phyloP scores from a whole-genome alignment of 1,140 invertebrate genomes.

The Leptinotarsa undecemlineata region DNA sequence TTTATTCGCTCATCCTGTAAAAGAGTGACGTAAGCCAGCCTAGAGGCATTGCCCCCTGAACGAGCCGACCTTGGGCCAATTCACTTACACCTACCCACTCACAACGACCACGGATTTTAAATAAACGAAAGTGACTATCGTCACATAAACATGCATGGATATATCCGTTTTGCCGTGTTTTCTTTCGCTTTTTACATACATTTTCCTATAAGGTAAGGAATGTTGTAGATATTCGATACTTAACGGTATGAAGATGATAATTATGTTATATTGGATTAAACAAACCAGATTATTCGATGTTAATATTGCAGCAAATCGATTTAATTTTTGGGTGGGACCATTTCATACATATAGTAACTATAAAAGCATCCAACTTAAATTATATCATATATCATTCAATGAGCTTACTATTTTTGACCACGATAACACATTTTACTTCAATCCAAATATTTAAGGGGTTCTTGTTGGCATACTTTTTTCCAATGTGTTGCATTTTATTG shows the following conservation, averaged over 20 bases:
- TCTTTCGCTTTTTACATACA: background rate
- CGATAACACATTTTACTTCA: too few relatives aligned
- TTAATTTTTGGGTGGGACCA: too few relatives aligned
- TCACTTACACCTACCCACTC: slow-evolving; percentile 22
- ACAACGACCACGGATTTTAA: slow-evolving; percentile 3
- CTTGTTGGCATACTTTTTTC: too few relatives aligned
- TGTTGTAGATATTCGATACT: background rate
- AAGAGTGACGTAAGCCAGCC: slow-evolving; percentile 12
- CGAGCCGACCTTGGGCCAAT: slow-evolving; percentile 23
- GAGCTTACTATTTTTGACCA: too few relatives aligned
- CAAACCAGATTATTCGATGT: too few relatives aligned
- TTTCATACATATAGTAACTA: too few relatives aligned
- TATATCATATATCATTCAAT: too few relatives aligned
- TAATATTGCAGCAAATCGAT: too few relatives aligned
- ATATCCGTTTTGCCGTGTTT: background rate
- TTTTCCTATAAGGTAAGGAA: background rate
- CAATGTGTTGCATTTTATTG: too few relatives aligned
- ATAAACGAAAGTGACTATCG: background rate
- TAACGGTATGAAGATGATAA: background rate
- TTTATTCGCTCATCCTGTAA: background rate
- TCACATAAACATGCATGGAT: background rate
- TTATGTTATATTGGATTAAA: too few relatives aligned
- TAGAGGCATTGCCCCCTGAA: slow-evolving; percentile 18
- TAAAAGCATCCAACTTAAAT: too few relatives aligned
- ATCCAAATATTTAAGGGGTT: too few relatives aligned